Evolutionary conservation across 2,888 invertebrate species (phyloP).

Genomic region (Anorthoa munda): DNA sequence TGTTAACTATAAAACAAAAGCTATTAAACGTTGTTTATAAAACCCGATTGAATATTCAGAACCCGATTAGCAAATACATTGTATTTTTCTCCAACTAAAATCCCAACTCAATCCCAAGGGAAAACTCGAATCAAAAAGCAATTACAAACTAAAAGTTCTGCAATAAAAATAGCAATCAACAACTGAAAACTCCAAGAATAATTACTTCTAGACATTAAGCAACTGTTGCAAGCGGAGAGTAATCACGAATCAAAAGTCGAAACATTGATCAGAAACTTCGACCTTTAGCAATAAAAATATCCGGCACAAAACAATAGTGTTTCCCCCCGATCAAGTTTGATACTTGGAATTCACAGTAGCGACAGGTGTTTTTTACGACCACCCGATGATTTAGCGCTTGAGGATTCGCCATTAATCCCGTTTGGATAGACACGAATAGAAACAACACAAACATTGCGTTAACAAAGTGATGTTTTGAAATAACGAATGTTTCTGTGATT

Average conservation of each 20-base stretch:
- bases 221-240: slow-evolving; percentile 18
- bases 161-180: slow-evolving; percentile 54
- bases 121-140: slow-evolving; percentile 46
- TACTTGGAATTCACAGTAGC: slow-evolving; percentile 82
- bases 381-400: slow-evolving; percentile 85
- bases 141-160: slow-evolving; percentile 45
- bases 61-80: slow-evolving; percentile 32
- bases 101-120: slow-evolving; percentile 21
- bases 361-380: slow-evolving; percentile 90
- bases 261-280: slow-evolving; percentile 60
- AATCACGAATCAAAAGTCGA: slow-evolving; percentile 52
- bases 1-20: slow-evolving; percentile 31
- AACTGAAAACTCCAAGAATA: slow-evolving; percentile 48
- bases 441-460: slow-evolving; percentile 83
- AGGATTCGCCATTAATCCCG: slow-evolving; percentile 88
- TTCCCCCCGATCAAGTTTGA: slow-evolving; percentile 81
- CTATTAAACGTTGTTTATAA: slow-evolving; percentile 12
- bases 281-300: slow-evolving; percentile 71
- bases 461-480: slow-evolving; percentile 69
- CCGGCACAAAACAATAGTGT: slow-evolving; percentile 75
- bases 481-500: slow-evolving; percentile 67
- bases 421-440: slow-evolving; percentile 85
- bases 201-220: slow-evolving; percentile 37
- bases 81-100: slow-evolving; percentile 17
- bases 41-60: slow-evolving; percentile 16